Conservation (phyloP, 1,140 invertebrate genomes). For the Oedothorax gibbosus region DNA sequence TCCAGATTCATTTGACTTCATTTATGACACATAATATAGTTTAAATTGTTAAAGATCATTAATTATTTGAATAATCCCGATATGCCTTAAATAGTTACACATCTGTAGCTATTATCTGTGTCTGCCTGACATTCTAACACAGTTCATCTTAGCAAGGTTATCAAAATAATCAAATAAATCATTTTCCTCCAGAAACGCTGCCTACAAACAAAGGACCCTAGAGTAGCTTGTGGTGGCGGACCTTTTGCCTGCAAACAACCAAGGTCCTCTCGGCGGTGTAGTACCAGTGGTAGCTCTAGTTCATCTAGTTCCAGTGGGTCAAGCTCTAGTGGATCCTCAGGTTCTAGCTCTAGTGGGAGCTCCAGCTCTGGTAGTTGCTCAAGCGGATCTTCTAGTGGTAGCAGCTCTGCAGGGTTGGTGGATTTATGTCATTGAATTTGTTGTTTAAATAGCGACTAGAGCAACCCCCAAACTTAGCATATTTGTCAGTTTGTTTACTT, state of each 20-base stretch:
- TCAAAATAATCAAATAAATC: not conserved
- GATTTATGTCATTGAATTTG: too few relatives aligned
- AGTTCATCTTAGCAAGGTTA: not conserved
- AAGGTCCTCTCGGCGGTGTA: slow-evolving; percentile 28
- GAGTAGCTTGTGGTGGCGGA: slow-evolving; percentile 25
- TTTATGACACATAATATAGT: too few relatives aligned
- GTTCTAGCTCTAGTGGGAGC: slow-evolving; percentile 1
- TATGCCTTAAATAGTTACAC: too few relatives aligned
- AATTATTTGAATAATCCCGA: too few relatives aligned
- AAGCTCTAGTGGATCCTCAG: slow-evolving; percentile 19
- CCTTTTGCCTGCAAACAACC: slow-evolving; percentile 12
- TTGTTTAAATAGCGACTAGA: too few relatives aligned
- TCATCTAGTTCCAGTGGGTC: slow-evolving; percentile 47
- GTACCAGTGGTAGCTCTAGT: slow-evolving; percentile 46
- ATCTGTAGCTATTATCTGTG: too few relatives aligned
- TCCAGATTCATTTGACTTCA: too few relatives aligned
- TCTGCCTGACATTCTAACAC: too few relatives aligned
- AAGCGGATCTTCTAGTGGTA: slow-evolving; percentile 33
- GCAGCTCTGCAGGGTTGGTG: not conserved
- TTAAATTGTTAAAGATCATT: too few relatives aligned
- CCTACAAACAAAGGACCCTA: slow-evolving; percentile 43
- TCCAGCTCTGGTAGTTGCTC: slow-evolving; percentile 7
- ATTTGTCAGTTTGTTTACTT: too few relatives aligned
- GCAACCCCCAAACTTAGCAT: too few relatives aligned
- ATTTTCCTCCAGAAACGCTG: slow-evolving; percentile 24